Base-by-base conservation (phyloP, 2,113 vertebrate genomes). In the Syngnathus scovelli region DNA sequence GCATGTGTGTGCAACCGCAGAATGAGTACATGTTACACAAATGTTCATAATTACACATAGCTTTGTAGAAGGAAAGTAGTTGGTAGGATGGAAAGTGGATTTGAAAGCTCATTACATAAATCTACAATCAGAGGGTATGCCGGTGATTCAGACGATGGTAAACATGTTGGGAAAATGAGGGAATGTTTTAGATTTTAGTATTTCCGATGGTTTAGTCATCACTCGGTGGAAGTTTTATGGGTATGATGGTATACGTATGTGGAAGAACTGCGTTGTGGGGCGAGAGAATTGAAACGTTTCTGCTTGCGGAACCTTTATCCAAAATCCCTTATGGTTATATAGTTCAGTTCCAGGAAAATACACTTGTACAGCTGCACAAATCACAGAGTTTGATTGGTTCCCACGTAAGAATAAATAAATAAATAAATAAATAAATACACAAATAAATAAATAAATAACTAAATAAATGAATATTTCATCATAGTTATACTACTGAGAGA, bases 161-260 rank as follows among this genome's bases (percentile, higher is more conserved):
- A 89, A 88, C 76, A 85, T 59, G 75, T 79, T 84, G 79, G 62
- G 64, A 74, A 78, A 86, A 79, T 84, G 86, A 85, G 70, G 52
- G 71, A 48, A 74, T 83, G 82, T 84, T 88, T 83, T 79, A 85
- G 84, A 77, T 80, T 67, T 67, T 77, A 36, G 39, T 72, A 72
- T 85, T 75, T 67, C 64, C 73, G 71, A 72, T 61, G 72, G 71
- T 79, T 81, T 61, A 71, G 81, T 84, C 78, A 82, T 84, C 77
- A 75, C 71, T 69, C 67, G 77, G 71, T 60, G 55, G 52, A n/a
- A 21, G 18, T 19, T 52, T 52, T 52, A 43, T 9, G 61, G 10
- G 71, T 68, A 65, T 66, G 68, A 60, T 16, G 4, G 21, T 48
- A 60, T 46, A 61, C 38, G 69, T 54, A 44, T 66, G 48, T 49